Conservation (phyloP, 2,113 vertebrate genomes). For the Limnothrissa miodon region DNA sequence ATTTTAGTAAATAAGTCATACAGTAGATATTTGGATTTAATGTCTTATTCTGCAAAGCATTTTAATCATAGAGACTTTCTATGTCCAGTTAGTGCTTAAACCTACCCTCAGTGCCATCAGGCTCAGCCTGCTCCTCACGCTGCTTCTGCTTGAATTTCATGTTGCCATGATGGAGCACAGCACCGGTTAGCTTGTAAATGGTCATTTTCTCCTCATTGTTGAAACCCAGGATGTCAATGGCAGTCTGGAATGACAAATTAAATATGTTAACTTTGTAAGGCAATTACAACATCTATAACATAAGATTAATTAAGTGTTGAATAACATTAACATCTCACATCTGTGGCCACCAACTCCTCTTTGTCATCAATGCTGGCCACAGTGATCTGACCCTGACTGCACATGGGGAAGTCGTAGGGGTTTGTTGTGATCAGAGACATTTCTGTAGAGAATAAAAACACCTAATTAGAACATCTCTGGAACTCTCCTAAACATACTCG, state of each 20-base stretch:
- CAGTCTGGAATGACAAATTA: not conserved
- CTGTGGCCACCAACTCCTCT: conserved; percentile 81
- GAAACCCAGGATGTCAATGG: conserved; percentile 9
- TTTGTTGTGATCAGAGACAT: conserved; percentile 84
- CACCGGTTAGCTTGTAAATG: not conserved
- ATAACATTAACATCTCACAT: too few relatives aligned
- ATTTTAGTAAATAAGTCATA: conserved; percentile 45
- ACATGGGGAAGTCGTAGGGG: conserved; percentile 79
- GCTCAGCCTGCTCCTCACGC: conserved; percentile 9
- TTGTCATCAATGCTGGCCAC: conserved; percentile 28
- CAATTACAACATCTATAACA: not conserved
- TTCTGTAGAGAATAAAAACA: conserved; percentile 46
- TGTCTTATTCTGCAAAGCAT: too few relatives aligned
- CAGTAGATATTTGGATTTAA: not conserved
- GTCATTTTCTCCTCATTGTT: not conserved
- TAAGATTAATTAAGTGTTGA: too few relatives aligned
- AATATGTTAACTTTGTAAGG: conserved; percentile 42
- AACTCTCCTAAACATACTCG: too few relatives aligned
- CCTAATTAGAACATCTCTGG: not conserved
- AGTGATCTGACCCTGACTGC: conserved; percentile 68
- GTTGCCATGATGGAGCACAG: conserved; percentile 7
- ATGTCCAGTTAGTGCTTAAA: not conserved
- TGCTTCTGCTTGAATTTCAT: conserved; percentile 16
- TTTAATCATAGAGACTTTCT: too few relatives aligned
- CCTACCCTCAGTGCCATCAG: conserved; percentile 15